Evolutionary conservation across 2,888 invertebrate species (phyloP), one percentile per base, ranked within the genome.

Genomic region (Mantis religiosa): DNA sequence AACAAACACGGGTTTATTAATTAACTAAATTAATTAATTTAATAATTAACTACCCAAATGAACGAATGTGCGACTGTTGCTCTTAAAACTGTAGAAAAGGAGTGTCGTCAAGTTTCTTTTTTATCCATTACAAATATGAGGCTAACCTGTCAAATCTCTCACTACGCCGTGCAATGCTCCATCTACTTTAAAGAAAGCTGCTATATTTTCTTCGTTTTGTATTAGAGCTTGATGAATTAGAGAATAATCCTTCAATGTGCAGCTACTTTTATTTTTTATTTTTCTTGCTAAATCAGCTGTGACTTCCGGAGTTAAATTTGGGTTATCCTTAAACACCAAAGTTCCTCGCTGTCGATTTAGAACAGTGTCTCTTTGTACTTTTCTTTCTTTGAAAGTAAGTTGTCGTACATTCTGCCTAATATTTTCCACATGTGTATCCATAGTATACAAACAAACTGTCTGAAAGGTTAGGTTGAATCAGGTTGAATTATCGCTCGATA

Each of bases 111-210:
- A 34, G 34, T 8, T 34, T 84, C n/a, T n/a, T n/a, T n/a, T n/a
- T n/a, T n/a, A n/a, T n/a, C n/a, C n/a, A n/a, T n/a, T n/a, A n/a
- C n/a, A n/a, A n/a, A n/a, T n/a, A n/a, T n/a, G n/a, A n/a, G n/a
- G 0, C 34, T 41, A 88, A 90, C 94, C 94, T 91, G 94, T 93
- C 27, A 95, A 91, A 91, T 95, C 95, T 28, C 95, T 93, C 2
- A 94, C 93, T 27, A 95, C 91, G 0, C 94, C 94, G 89, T 94
- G 92, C 71, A 95, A 90, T 15, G 94, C 93, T 28, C 94, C 94
- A 28, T 92, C 91, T 15, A 93, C 92, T 90, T 92, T 91, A n/a
- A 94, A 91, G 90, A 93, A 93, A 8, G 91, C 90, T 82, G 92
- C 91, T 81, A 93, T 93, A 89, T 93, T 92, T 81, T 92, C 91